Conservation (phyloP, 2,113 vertebrate genomes). For the Monopterus albus region DNA sequence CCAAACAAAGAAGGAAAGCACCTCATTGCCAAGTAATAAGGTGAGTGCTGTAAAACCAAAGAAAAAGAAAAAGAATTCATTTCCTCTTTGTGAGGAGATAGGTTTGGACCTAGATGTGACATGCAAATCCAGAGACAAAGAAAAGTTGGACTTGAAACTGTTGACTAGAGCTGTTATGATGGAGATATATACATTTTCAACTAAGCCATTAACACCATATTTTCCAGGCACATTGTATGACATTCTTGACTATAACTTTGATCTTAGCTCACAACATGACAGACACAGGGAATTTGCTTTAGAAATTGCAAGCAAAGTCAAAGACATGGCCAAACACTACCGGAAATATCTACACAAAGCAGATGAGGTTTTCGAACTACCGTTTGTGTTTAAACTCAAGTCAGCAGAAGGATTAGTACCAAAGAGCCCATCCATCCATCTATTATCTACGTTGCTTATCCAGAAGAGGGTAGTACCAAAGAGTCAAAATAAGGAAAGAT, state of each 20-base stretch:
- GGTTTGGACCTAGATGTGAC: conserved; percentile 26
- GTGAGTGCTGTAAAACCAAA: background rate
- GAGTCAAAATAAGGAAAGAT: background rate
- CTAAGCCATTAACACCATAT: background rate
- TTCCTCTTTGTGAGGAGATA: background rate
- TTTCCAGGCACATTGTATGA: conserved; percentile 1
- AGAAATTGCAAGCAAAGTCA: background rate
- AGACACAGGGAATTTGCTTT: conserved; percentile 28
- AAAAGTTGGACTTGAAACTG: conserved; percentile 13
- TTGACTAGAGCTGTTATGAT: conserved; percentile 27
- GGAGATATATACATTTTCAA: conserved; percentile 31
- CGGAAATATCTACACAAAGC: background rate
- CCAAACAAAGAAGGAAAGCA: conserved; percentile 12
- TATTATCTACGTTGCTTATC: no score
- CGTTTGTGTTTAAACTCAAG: background rate
- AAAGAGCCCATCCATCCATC: no score
- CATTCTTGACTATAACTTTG: conserved; percentile 52
- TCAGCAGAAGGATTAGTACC: background rate
- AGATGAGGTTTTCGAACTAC: conserved; percentile 31
- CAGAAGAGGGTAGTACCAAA: no score
- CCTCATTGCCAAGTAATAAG: background rate
- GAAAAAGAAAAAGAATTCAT: background rate
- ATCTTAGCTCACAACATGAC: conserved; percentile 33
- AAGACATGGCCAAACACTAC: background rate
- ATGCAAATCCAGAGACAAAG: conserved; percentile 8